phyloP scores from a whole-genome alignment of 2,888 invertebrate species.

The Megalurothrips usitatus region DNA sequence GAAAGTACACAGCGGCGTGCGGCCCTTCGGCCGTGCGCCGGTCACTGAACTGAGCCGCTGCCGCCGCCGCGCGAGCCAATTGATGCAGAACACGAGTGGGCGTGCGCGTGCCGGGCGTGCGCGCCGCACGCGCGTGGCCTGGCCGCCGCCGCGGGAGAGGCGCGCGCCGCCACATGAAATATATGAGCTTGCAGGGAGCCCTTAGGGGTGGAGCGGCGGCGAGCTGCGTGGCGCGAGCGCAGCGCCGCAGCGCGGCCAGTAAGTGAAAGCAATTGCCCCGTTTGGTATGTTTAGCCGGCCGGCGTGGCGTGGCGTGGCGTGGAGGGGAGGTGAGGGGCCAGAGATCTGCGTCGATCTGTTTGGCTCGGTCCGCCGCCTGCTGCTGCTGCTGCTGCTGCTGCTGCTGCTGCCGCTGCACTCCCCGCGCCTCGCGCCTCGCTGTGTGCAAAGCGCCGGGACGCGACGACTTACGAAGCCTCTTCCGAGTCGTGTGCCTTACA shows the following conservation, averaged over 20 bases:
- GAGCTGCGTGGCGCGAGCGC: background rate
- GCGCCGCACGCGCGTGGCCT: background rate
- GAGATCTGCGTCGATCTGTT: background rate
- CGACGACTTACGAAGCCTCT: too few relatives aligned
- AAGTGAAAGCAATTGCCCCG: conserved; percentile 16
- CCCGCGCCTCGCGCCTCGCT: too few relatives aligned
- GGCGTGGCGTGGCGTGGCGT: background rate
- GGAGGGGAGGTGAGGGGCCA: background rate
- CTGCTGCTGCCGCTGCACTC: too few relatives aligned
- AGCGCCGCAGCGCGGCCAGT: background rate
- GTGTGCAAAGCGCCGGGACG: too few relatives aligned
- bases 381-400: too few relatives aligned
- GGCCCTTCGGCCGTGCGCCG: background rate
- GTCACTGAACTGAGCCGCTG: conserved; percentile 10
- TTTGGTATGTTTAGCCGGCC: conserved; percentile 4
- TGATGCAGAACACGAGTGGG: background rate
- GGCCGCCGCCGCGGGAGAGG: background rate
- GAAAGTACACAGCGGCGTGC: background rate
- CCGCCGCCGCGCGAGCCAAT: background rate
- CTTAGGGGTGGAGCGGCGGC: background rate
- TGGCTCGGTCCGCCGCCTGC: too few relatives aligned
- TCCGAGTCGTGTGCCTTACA: too few relatives aligned
- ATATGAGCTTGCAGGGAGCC: background rate
- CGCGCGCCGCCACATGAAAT: background rate
- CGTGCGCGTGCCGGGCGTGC: background rate